Percentiles rank a stretch among this genome's conserved stretches.
Evolutionary conservation across 2,888 invertebrate species (phyloP).

Genomic region (Hoplodrina ambigua): DNA sequence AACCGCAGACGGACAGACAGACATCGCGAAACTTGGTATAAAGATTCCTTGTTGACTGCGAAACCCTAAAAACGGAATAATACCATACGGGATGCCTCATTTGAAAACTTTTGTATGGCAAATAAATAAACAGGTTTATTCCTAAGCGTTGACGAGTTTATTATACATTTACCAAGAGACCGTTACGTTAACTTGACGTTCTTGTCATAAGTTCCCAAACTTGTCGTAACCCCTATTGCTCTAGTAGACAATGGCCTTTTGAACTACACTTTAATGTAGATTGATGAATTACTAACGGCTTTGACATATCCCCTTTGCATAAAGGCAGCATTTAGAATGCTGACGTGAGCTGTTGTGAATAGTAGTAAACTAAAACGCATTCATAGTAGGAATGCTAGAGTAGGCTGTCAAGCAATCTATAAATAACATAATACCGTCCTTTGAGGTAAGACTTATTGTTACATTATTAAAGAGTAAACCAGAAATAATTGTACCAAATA

Average conservation of each 20-base stretch:
- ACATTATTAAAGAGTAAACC: background rate
- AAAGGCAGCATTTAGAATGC: constrained; percentile 21
- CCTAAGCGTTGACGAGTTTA: constrained; percentile 12
- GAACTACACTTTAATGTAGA: constrained; percentile 39
- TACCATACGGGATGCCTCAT: background rate
- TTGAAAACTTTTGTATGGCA: constrained; percentile 14
- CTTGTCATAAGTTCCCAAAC: constrained; percentile 21
- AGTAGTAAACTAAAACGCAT: constrained; percentile 34
- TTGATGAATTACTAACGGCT: constrained; percentile 45
- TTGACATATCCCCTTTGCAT: constrained; percentile 23
- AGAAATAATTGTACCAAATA: background rate
- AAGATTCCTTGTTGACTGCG: too few species aligned
- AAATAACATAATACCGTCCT: background rate
- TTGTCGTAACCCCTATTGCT: constrained; percentile 31
- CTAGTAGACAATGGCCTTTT: constrained; percentile 43
- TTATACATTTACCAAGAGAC: constrained; percentile 24
- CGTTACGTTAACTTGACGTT: constrained; percentile 22
- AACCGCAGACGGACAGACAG: too few species aligned
- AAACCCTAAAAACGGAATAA: background rate
- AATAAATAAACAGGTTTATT: constrained; percentile 23
- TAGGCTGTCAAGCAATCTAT: background rate
- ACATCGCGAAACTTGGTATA: too few species aligned
- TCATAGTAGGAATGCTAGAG: constrained; percentile 2
- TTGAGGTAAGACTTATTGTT: background rate
- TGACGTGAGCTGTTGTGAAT: constrained; percentile 26